Evolutionary conservation across 1,140 invertebrate species (phyloP), one percentile per base, ranked within the genome.

Genomic region (Tigriopus japonicus): DNA sequence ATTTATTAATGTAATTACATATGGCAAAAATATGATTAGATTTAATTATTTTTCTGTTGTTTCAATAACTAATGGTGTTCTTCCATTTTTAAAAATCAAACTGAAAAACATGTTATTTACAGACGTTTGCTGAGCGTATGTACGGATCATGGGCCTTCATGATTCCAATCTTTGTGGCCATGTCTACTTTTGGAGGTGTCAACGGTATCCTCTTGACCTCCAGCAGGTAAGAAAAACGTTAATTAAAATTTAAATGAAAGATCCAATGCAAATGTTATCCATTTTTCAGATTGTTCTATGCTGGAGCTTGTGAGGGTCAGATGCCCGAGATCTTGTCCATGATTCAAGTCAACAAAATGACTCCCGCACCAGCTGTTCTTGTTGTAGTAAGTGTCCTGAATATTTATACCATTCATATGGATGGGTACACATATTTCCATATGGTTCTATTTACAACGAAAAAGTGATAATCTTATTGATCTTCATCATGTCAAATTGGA

Each of bases 121-220:
- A 69, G 68, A 62, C 66, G 59, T 80, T 81, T 67, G 75, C 75
- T 6, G 69, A 73, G 52, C 67, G 71, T 43, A 64, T 78, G 42
- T 78, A 76, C 64, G 74, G 75, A 10, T 65, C 71, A 6, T 70
- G 78, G 65, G 74, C 75, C 64, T 78, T 75, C 69, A 70, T 77
- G 14, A 78, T 80, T 71, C 77, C 78, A 3, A 66, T 80, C 10
- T 78, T 77, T 69, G 79, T 80, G 13, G 76, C 78, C 14, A 72
- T 80, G 54, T 80, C 79, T 12, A 77, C 77, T 7, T 77, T 80
- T 69, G 78, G 78, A 60, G 76, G 75, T 41, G 72, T 78, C 14
- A 81, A 81, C 66, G 78, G 78, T 54, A 77, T 78, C 61, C 69
- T 80, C 49, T 76, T 81, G 65, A 80, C 79, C 6, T 75, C 78